Evolutionary conservation across 2,888 invertebrate species (phyloP), one percentile per base, ranked within the genome.

Genomic region (Nomada fabriciana): DNA sequence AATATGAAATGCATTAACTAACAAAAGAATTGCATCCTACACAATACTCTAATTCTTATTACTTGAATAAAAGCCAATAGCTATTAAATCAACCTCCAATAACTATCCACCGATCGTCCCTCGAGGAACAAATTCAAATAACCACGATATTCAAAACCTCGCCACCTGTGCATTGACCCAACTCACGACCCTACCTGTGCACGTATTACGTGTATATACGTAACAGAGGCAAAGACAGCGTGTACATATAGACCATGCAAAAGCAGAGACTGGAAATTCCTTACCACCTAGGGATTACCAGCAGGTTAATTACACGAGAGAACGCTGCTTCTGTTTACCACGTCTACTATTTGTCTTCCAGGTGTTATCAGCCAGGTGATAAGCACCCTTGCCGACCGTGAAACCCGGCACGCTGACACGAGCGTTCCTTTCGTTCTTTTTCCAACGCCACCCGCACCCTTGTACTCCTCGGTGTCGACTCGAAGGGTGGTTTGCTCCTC

Each of bases 351-450:
- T 85, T 85, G 79, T 85, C 82, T 82, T 84, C 29, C 85, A 85
- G 85, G 84, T 85, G 82, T 84, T 84, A 82, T 84, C 84, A 83
- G 76, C 63, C 86, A 84, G 79, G 84, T 80, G 90, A 90, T 89
- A 90, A 91, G 88, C 83, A 86, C 87, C 84, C 88, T 89, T 69
- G 61, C 69, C 71, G 65, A 76, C 74, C 77, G 80, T 71, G 73
- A 80, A 76, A 65, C 73, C 53, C 79, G 42, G 20, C 84, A 25
- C 71, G 72, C 83, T 65, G 82, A 82, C 76, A 73, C 76, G 65
- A 53, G 76, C 75, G 43, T 79, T 74, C 74, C 69, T 65, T 71
- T 75, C 76, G 55, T 71, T 74, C 73, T 79, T 74, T 72, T 70
- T 60, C 50, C 53, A 4, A 18, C 42, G 29, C 52, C 53, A 23